Evolutionary conservation across 2,797 vertebrate genomes (phyloP), one percentile per base, ranked within the genome.

Genomic region (Acropternis orthonyx): DNA sequence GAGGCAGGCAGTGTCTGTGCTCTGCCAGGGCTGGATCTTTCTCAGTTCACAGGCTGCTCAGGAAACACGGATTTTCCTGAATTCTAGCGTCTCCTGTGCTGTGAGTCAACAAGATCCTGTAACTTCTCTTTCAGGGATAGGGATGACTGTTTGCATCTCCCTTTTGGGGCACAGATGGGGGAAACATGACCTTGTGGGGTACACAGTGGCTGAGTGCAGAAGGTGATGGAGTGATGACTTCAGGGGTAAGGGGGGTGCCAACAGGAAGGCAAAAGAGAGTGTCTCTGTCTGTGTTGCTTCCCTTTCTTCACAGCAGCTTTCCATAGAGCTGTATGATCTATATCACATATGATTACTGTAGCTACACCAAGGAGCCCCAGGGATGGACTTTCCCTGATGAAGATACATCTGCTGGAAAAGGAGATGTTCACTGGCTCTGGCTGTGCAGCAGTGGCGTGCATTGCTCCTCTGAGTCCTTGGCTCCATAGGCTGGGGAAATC

Each of bases 151-250:
- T 61, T 61, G 37, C 7, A 16, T 28, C 21, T 84, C 20, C 24
- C 20, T 56, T 46, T 24, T 37, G 58, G n/a, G 34, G 37, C 41
- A 34, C n/a, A 69, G 52, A 21, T 4, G 6, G 7, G 23, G 23
- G 10, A 83, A 32, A 27, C 30, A 43, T 0, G 1, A 44, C 34
- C 19, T 19, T 1, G 2, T 14, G 41, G 49, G 28, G 23, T 61
- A 37, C 0, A 1, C 1, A 4, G 44, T 4, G 32, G 36, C 30
- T 43, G 61, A 11, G 9, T 55, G 37, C 41, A 78, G 68, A 48
- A 89, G 36, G 12, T 12, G 22, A 59, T 20, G 30, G n/a, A 13
- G 10, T 22, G 54, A 52, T 32, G 49, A 26, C 23, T 77, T 56
- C 9, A 4, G 6, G 32, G 16, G 20, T 27, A 65, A 69, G 21